Percentiles rank a stretch among this genome's conserved stretches.
Evolutionary conservation across 1,140 invertebrate genomes (phyloP).

Genomic region (Dreissena polymorpha): DNA sequence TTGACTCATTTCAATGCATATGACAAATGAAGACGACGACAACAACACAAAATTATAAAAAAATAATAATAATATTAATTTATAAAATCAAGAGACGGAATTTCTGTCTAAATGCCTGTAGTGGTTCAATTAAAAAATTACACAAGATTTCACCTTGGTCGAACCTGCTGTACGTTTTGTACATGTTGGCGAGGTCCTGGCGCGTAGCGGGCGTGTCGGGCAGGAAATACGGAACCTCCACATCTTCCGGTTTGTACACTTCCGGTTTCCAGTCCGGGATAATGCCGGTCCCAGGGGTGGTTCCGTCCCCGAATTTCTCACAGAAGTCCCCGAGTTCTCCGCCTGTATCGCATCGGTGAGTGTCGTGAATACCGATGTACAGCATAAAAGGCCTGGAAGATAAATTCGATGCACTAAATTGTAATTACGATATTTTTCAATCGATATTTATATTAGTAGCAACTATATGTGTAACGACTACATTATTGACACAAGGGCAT

Average conservation of each 20-base stretch:
- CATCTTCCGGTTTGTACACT: slow-evolving; percentile 90
- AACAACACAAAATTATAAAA: too few relatives aligned
- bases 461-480: too few relatives aligned
- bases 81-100: too few relatives aligned
- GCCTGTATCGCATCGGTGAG: slow-evolving; percentile 88
- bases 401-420: too few relatives aligned
- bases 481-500: too few relatives aligned
- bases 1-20: too few relatives aligned
- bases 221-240: slow-evolving; percentile 90
- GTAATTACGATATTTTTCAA: too few relatives aligned
- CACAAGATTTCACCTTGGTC: slow-evolving; percentile 86
- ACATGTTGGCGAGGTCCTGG: slow-evolving; percentile 91
- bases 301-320: slow-evolving; percentile 92
- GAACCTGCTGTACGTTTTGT: slow-evolving; percentile 92
- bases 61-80: too few relatives aligned
- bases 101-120: too few relatives aligned
- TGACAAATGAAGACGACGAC: too few relatives aligned
- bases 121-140: too few relatives aligned
- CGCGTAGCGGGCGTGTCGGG: slow-evolving; percentile 89
- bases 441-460: too few relatives aligned
- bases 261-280: slow-evolving; percentile 94
- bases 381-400: slow-evolving; percentile 88
- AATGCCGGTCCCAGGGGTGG: slow-evolving; percentile 85
- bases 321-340: slow-evolving; percentile 92
- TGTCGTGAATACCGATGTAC: slow-evolving; percentile 93